Evolutionary conservation across 1,140 invertebrate genomes (phyloP).

Genomic region (Polypedilum pembai): DNA sequence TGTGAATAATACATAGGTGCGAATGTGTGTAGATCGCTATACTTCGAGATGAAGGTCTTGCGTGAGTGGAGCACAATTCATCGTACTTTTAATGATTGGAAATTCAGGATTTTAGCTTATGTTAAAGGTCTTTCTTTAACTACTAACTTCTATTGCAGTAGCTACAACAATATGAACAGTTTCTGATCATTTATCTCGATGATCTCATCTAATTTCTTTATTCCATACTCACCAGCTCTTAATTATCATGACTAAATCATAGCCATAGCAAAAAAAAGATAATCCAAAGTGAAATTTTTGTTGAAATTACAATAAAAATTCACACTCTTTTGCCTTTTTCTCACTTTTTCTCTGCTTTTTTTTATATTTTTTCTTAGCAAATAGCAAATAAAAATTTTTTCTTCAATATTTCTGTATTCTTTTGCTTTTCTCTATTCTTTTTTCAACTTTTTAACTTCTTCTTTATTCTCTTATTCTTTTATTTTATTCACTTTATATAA

Average conservation of each 20-base stretch:
- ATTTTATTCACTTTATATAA: slow-evolving; percentile 9
- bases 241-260: slow-evolving; percentile 2
- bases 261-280: not conserved
- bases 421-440: not conserved
- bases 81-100: not conserved
- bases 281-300: slow-evolving; percentile 6
- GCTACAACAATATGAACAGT: not conserved
- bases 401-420: no score
- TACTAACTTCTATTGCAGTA: no score
- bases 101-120: not conserved
- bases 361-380: not conserved
- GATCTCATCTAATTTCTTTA: not conserved
- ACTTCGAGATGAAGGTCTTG: slow-evolving; percentile 16
- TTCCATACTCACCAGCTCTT: not conserved
- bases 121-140: not conserved
- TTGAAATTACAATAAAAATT: slow-evolving; percentile 2
- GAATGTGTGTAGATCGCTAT: not conserved
- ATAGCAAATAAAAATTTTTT: no score
- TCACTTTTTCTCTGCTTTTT: not conserved
- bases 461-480: not conserved
- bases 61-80: slow-evolving; percentile 10
- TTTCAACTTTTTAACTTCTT: not conserved
- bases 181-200: not conserved
- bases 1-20: no score
- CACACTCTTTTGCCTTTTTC: not conserved